Base-by-base conservation (phyloP, 1,140 invertebrate genomes). In the Camponotus vicinus region DNA sequence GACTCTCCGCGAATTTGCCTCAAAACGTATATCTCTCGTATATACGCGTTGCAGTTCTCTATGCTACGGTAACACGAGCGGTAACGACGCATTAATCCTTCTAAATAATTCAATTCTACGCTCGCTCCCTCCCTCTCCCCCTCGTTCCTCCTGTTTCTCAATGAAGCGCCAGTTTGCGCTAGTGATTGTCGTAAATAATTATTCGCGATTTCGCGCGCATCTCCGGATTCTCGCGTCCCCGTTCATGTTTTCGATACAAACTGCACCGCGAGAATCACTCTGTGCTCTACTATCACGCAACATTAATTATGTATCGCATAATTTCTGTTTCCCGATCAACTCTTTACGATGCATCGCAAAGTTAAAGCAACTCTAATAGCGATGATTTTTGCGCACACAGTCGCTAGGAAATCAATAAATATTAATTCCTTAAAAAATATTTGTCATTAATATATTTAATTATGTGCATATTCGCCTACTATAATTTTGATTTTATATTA, bases 111-210 rank as follows among this genome's bases (percentile, higher is more conserved):
- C 69, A 83, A 73, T 75, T 52, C 49, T 15, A 15, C 18, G 15
- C 49, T 18, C 49, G 15, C 45, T 13, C 45, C 45, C 27, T n/a
- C 18, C 13, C 11, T 40, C 37, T 59, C 67, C 37, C 32, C 49
- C 18, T 18, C 15, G 18, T n/a, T 42, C 40, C 40, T 27, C 6
- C 40, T 57, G n/a, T 45, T 27, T 49, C 13, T 34, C 69, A 32
- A 75, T 83, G 57, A 82, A 73, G 79, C 79, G 55, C 67, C 27
- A 70, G 77, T 83, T 83, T 83, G 32, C 55, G 55, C 67, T 37
- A 8, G 55, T 63, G 69, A 83, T 83, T 83, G 79, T 83, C 79
- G 42, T 73, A 73, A 82, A 61, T 83, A 83, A 83, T 83, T 75
- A 83, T 83, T 75, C 73, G 55, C 67, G 55, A 63, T 83, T 75